Evolutionary conservation across 2,888 invertebrate genomes (phyloP).

Genomic region (Phortica okadai): DNA sequence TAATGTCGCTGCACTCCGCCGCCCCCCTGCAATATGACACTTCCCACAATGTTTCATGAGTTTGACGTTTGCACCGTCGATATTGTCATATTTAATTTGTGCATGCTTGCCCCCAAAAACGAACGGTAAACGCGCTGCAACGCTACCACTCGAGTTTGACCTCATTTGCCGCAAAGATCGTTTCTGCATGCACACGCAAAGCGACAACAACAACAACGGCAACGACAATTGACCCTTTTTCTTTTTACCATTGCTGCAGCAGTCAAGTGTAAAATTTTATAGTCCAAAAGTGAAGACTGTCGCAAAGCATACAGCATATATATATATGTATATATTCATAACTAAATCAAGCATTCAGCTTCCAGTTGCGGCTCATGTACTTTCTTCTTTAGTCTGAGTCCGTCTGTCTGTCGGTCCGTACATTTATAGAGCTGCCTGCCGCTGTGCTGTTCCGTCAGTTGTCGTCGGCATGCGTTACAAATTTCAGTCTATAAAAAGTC

Average conservation of each 20-base stretch:
- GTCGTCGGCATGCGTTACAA: neutral
- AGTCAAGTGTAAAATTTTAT: conserved; percentile 71
- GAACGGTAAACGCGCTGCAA: conserved; percentile 69
- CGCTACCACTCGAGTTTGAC: conserved; percentile 5
- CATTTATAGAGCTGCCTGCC: conserved; percentile 10
- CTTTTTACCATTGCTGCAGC: conserved; percentile 69
- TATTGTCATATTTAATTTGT: conserved; percentile 65
- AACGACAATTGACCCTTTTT: conserved; percentile 60
- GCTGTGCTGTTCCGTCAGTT: neutral
- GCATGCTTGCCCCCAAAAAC: conserved; percentile 65
- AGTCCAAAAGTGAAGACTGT: conserved; percentile 62
- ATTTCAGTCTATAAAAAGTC: conserved; percentile 58
- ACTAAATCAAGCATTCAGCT: neutral
- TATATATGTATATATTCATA: neutral
- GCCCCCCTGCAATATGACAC: neutral
- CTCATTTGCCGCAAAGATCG: conserved; percentile 4
- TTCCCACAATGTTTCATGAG: neutral
- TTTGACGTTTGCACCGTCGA: neutral
- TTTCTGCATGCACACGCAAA: conserved; percentile 57
- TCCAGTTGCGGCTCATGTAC: conserved; percentile 10
- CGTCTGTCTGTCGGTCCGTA: neutral
- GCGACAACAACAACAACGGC: neutral
- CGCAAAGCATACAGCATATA: neutral
- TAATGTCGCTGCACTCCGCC: no score
- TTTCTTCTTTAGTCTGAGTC: conserved; percentile 6